Percentiles rank a stretch among this genome's conserved stretches.
Conservation (phyloP, 2,888 invertebrate species). For the Labia minor region DNA sequence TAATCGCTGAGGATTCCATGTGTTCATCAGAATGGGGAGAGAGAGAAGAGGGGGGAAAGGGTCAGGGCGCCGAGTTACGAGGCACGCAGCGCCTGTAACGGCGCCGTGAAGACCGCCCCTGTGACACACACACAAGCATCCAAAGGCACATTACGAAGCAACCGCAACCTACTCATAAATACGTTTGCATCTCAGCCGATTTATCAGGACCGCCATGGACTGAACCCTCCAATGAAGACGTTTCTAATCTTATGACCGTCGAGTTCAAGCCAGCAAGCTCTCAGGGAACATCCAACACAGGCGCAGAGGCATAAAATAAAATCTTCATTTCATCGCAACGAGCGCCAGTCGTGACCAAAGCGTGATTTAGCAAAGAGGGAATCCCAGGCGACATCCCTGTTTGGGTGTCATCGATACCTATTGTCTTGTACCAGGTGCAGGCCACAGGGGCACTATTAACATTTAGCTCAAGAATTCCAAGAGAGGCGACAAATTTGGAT, state of each 20-base stretch:
- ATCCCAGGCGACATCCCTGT: neutral
- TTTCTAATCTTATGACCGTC: neutral
- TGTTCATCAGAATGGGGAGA: too few species aligned
- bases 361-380: neutral
- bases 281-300: neutral
- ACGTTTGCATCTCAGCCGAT: neutral
- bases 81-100: conserved; percentile 13
- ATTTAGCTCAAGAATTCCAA: too few species aligned
- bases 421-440: neutral
- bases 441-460: too few species aligned
- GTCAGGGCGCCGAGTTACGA: neutral
- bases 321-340: too few species aligned
- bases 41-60: neutral
- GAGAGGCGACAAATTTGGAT: too few species aligned
- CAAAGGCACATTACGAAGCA: neutral
- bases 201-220: neutral
- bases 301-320: too few species aligned
- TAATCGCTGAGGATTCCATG: too few species aligned
- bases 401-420: neutral
- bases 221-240: neutral
- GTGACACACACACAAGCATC: neutral
- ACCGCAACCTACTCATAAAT: too few species aligned
- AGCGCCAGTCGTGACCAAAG: neutral
- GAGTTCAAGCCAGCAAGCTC: neutral
- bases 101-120: neutral